Evolutionary conservation across 2,113 vertebrate species (phyloP), one percentile per base, ranked within the genome.

Genomic region (Stigmatopora nigra): DNA sequence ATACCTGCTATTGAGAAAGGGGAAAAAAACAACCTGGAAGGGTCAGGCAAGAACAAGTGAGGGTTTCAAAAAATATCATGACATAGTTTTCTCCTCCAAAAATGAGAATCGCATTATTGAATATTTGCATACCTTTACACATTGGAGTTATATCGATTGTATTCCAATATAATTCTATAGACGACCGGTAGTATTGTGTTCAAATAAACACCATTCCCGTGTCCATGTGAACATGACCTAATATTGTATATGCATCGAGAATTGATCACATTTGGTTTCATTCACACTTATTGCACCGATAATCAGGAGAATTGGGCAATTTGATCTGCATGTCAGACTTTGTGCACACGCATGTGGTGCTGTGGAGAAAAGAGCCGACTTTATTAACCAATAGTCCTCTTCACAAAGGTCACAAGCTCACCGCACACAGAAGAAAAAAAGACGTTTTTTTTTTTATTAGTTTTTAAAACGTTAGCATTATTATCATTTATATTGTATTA

Each of bases 371-470:
- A 77, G 67, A 20, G 75, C 65, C 65, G 46, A 63, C 59, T 41
- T 25, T 19, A 55, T 78, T 70, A 55, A 59, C 68, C 41, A 60
- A 52, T 2, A 20, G 64, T 64, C 53, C 49, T 70, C 53, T 41
- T 69, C 14, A 20, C 65, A 45, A 87, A 87, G 84, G 86, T 85
- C 87, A 85, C 70, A 19, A 73, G 73, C 80, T 77, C 51, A 46
- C 79, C 67, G 35, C 41, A 78, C 83, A 78, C 77, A 68, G 75
- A 77, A n/a, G n/a, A n/a, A n/a, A n/a, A n/a, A n/a, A n/a, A n/a
- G n/a, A n/a, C n/a, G n/a, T n/a, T n/a, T n/a, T n/a, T 45, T 31
- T 31, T 31, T 8, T 10, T 45, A 45, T 12, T 45, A 7, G 44
- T 31, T 10, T 10, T 25, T 14, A n/a, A 52, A 9, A 19, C 3